A percentile compares a stretch with the other conserved stretches of the same genome.
These are phyloP conservation scores for Drosophila busckii DNA, from an alignment of 1,140 invertebrate genomes.

Conservation along the genomic window DNA sequence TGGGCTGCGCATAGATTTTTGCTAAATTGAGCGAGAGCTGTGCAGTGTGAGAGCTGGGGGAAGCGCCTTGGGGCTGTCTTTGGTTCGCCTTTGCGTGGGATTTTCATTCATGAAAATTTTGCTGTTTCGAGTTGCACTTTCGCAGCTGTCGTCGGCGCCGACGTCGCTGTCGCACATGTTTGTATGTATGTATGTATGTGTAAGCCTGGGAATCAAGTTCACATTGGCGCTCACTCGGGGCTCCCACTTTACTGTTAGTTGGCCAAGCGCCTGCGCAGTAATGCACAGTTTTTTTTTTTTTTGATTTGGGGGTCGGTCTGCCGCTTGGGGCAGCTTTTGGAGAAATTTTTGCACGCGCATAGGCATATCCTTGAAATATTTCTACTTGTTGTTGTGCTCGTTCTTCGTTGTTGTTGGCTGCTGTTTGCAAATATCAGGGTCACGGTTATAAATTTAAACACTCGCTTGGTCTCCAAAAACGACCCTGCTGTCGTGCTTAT, in stretches of 20 bases:
- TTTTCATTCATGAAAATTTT: conserved; percentile 78
- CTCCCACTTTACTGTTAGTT: not conserved
- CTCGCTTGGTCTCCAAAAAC: conserved; percentile 63
- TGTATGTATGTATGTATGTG: conserved; percentile 4
- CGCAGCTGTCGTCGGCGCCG: conserved; percentile 23
- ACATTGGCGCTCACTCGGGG: conserved; percentile 1
- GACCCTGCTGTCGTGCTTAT: conserved; percentile 32
- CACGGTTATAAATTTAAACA: conserved; percentile 78
- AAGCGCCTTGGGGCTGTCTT: too few relatives aligned
- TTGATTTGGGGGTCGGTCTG: conserved; percentile 3
- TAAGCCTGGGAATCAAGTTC: conserved; percentile 22
- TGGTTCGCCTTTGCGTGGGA: conserved; percentile 55
- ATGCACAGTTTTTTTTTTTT: not conserved
- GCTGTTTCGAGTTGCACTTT: conserved; percentile 42
- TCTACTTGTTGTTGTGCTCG: conserved; percentile 11
- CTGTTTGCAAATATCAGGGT: conserved; percentile 74
- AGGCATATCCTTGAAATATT: conserved; percentile 70
- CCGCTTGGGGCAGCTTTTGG: conserved; percentile 47
- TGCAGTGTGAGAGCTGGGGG: not conserved
- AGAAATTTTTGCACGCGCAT: conserved; percentile 73
- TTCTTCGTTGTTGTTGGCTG: conserved; percentile 18
- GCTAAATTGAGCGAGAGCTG: not conserved
- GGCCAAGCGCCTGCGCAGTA: conserved; percentile 44
- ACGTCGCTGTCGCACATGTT: conserved; percentile 2
- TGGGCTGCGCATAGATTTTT: conserved; percentile 26